Percentiles rank a stretch among this genome's conserved stretches.
Evolutionary conservation across 2,797 vertebrate species (phyloP).

Genomic region (Rhinichthys osculus): DNA sequence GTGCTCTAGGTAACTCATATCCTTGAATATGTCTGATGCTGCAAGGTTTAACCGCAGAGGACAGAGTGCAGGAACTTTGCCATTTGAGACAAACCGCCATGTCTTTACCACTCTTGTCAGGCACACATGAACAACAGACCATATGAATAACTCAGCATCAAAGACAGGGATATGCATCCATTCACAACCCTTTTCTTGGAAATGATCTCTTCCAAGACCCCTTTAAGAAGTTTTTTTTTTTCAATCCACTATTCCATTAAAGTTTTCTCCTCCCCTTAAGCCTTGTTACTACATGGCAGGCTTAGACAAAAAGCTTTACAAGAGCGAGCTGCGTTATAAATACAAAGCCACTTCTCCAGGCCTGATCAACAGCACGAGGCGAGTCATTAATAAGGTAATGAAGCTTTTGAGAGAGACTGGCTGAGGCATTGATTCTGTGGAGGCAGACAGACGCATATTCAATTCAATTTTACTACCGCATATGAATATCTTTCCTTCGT

Average conservation of each 20-base stretch:
- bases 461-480: constrained; percentile 31
- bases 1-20: constrained; percentile 47
- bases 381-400: constrained; percentile 50
- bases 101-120: constrained; percentile 27
- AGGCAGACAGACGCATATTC: constrained; percentile 43
- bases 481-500: constrained; percentile 27
- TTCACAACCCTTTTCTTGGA: not conserved
- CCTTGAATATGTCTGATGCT: constrained; percentile 36
- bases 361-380: constrained; percentile 41
- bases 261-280: constrained; percentile 32
- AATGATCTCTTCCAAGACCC: not conserved
- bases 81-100: constrained; percentile 41
- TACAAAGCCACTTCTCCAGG: constrained; percentile 19
- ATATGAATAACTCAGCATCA: constrained; percentile 19
- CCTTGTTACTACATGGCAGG: constrained; percentile 1
- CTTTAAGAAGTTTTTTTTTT: not conserved
- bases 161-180: not conserved
- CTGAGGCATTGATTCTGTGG: constrained; percentile 37
- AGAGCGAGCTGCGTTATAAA: constrained; percentile 23
- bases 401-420: constrained; percentile 43
- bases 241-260: constrained; percentile 15
- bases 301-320: constrained; percentile 39
- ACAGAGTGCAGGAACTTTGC: constrained; percentile 44
- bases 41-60: constrained; percentile 52
- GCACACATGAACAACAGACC: constrained; percentile 32